phyloP scores from a whole-genome alignment of 1,140 invertebrate genomes.

The Chrysomallon squamiferum region DNA sequence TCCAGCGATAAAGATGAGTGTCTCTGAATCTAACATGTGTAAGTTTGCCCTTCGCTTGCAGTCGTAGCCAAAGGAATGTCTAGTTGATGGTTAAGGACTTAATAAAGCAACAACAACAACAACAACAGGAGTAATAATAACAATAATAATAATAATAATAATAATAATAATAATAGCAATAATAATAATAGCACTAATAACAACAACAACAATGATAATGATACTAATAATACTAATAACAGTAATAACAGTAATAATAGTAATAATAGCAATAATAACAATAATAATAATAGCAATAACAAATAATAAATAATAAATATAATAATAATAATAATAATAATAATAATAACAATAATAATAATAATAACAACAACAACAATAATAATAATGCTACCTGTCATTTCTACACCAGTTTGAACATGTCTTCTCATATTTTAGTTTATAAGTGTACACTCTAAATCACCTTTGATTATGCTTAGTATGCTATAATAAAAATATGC shows the following conservation, averaged over 20 bases:
- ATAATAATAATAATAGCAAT: neutral
- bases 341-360: no score
- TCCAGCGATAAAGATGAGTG: slow-evolving; percentile 79
- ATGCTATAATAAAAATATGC: no score
- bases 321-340: no score
- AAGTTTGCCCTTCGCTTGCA: slow-evolving; percentile 82
- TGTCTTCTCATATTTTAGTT: no score
- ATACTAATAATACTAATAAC: neutral
- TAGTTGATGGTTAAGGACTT: slow-evolving; percentile 26
- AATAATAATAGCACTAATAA: neutral
- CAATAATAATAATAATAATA: neutral
- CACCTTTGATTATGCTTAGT: no score
- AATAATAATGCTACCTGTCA: no score
- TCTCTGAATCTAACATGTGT: slow-evolving; percentile 74
- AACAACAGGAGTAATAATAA: no score
- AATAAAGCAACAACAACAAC: neutral
- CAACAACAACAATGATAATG: neutral
- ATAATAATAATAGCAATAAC: no score
- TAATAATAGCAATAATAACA: neutral
- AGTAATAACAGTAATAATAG: neutral
- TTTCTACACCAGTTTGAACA: no score
- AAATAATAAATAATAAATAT: no score
- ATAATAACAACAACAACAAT: no score
- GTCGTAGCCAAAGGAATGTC: slow-evolving; percentile 86
- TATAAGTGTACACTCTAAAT: no score